Evolutionary conservation across 2,113 vertebrate species (phyloP), one percentile per base, ranked within the genome.

Genomic region (Gobius niger): DNA sequence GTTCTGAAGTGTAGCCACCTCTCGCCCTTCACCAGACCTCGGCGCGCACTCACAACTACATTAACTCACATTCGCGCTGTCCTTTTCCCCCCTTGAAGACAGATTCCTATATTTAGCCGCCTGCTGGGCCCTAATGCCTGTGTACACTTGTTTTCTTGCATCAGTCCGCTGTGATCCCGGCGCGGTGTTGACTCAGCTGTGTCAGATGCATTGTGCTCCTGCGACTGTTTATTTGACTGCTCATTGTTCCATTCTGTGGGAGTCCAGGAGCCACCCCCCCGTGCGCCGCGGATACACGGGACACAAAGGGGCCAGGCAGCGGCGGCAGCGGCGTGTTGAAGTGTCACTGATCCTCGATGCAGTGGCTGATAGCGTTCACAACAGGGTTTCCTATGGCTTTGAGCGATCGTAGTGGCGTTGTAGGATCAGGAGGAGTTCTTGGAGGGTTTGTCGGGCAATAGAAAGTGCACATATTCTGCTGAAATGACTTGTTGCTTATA

Each of bases 171-270:
- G 47, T 68, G 87, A 90, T 89, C 82, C 86, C 86, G 90, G 86
- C 80, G 75, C 54, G 72, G 66, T 78, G 90, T 91, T 91, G 89
- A 91, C 89, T 90, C 89, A 91, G 88, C 81, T 73, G 85, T 78
- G 85, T 78, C 77, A 77, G 85, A 88, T 88, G 86, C 77, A 89
- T 91, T 90, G 90, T 90, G 67, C 71, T 71, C 81, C 77, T 81
- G 80, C 84, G 86, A 82, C 80, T 91, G 87, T 90, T 89, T 91
- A 88, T 91, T 91, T 91, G 87, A 76, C 70, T 57, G 70, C n/a
- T 81, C 82, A 90, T 90, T 89, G 88, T 90, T 89, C 84, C 78
- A 87, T 89, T 87, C 84, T 88, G 72, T 86, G 80, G 65, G 56
- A 72, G 63, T 54, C 67, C 73, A 73, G 52, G 70, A 84, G 72